Evolutionary conservation across 2,888 invertebrate genomes (phyloP).

Genomic region (Micoletzkya japonica): DNA sequence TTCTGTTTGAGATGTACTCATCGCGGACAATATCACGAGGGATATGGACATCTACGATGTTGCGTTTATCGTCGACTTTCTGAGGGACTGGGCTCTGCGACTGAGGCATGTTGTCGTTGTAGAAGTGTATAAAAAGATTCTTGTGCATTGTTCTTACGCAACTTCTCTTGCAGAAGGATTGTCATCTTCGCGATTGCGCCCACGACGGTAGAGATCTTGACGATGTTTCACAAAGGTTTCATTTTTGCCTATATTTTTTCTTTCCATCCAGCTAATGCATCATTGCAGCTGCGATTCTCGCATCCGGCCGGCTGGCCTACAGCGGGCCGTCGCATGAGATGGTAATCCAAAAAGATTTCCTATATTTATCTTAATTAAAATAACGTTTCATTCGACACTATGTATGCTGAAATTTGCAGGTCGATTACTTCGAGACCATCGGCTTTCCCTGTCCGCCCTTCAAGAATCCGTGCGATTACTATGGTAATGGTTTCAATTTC

Average conservation of each 20-base stretch:
- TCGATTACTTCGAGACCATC: constrained; percentile 82
- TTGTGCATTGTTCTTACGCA: neutral
- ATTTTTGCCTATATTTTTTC: neutral
- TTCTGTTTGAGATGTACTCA: constrained; percentile 75
- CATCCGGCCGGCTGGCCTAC: constrained; percentile 87
- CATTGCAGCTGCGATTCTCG: constrained; percentile 75
- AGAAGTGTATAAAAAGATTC: neutral
- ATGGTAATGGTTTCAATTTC: constrained; percentile 67
- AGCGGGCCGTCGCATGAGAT: constrained; percentile 85
- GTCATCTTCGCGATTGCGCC: constrained; percentile 89
- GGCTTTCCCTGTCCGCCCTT: constrained; percentile 94
- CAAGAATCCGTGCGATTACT: constrained; percentile 95
- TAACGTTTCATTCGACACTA: neutral
- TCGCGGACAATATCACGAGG: constrained; percentile 84
- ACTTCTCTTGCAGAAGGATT: constrained; percentile 71
- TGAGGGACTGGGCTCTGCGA: constrained; percentile 80
- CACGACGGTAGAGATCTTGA: constrained; percentile 90
- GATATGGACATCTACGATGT: constrained; percentile 93
- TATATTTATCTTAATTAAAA: no score
- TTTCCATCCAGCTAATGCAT: neutral
- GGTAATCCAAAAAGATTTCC: no score
- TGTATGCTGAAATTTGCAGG: neutral
- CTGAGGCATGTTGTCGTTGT: neutral
- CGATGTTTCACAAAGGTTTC: constrained; percentile 79
- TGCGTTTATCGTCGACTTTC: constrained; percentile 88